These are phyloP conservation scores for Ditula angustiorana DNA, from an alignment of 2,888 invertebrate genomes.

Conservation along the genomic window DNA sequence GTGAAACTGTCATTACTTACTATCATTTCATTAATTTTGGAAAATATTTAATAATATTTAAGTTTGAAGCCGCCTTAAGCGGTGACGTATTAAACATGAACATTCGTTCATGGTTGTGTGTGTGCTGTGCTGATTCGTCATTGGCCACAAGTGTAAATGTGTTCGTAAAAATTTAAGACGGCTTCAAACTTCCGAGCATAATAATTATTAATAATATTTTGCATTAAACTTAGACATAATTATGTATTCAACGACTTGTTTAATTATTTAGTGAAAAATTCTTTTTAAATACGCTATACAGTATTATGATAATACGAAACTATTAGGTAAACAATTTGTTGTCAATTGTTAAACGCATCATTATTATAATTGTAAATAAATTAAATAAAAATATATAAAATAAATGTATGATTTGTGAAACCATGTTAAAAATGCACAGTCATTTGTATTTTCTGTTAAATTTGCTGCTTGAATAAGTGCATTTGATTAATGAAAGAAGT, in stretches of 20 bases:
- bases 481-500: too few relatives aligned
- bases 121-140: background rate
- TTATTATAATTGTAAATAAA: slow-evolving; percentile 46
- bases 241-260: slow-evolving; percentile 25
- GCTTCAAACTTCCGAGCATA: background rate
- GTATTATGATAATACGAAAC: slow-evolving; percentile 39
- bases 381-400: slow-evolving; percentile 24
- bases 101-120: background rate
- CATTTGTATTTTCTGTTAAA: background rate
- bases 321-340: slow-evolving; percentile 55
- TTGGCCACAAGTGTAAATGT: background rate
- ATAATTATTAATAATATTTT: background rate
- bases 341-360: slow-evolving; percentile 67
- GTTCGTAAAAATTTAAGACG: background rate
- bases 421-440: slow-evolving; percentile 6
- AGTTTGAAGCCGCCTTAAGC: slow-evolving; percentile 7
- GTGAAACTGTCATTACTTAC: background rate
- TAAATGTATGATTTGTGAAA: slow-evolving; percentile 6
- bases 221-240: background rate
- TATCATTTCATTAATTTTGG: background rate
- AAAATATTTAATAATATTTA: background rate
- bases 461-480: too few relatives aligned
- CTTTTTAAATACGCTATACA: slow-evolving; percentile 29
- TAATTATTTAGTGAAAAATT: slow-evolving; percentile 16
- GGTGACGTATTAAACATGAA: background rate